Evolutionary conservation across 2,888 invertebrate species (phyloP).

Genomic region (Glyphotaelius pellucidus): DNA sequence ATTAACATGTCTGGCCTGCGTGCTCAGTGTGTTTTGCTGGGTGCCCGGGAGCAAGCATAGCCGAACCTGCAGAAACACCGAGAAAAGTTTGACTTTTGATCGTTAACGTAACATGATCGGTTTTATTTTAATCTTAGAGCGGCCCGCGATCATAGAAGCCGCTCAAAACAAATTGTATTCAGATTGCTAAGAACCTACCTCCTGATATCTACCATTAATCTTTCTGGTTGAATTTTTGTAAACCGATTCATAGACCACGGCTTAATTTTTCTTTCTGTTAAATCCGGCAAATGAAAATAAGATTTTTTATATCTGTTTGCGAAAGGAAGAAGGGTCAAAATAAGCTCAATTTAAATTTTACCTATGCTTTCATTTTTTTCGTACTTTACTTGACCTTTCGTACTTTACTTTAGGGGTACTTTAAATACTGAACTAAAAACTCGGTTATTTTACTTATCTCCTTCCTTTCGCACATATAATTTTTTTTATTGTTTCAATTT

Average conservation of each 20-base stretch:
- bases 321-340: too few relatives aligned
- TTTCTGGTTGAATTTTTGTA: neutral
- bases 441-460: neutral
- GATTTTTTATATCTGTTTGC: too few relatives aligned
- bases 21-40: neutral
- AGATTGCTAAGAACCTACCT: neutral
- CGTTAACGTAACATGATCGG: neutral
- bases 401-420: neutral
- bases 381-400: neutral
- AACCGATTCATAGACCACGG: neutral
- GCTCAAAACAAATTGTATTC: neutral
- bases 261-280: neutral
- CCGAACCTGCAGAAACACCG: constrained; percentile 3
- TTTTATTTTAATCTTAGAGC: neutral
- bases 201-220: neutral
- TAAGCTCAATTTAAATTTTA: too few relatives aligned
- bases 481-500: neutral
- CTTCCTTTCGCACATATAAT: too few relatives aligned
- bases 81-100: neutral
- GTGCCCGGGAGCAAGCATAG: constrained; percentile 26
- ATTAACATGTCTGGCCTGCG: constrained; percentile 58
- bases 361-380: neutral
- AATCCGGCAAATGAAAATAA: too few relatives aligned
- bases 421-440: neutral
- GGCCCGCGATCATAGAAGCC: neutral